Conservation (phyloP, 2,888 invertebrate genomes). For the Agrochola lota region DNA sequence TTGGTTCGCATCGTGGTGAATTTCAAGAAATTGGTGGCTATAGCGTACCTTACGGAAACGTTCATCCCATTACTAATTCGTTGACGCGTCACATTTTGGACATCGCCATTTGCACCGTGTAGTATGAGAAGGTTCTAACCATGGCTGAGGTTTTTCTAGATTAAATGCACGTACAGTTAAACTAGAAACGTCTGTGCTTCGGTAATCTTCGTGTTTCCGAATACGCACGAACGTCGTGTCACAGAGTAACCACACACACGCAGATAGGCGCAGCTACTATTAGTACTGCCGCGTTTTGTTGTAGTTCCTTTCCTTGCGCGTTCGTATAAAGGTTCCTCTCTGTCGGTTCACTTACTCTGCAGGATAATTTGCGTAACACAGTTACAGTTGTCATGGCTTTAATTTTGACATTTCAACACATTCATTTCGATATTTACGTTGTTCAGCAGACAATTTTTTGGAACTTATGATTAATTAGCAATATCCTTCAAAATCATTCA, state of each 20-base stretch:
- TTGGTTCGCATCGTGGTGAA: not conserved
- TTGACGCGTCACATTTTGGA: not conserved
- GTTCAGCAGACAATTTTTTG: too few species aligned
- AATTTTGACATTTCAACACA: too few species aligned
- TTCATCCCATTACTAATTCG: too few species aligned
- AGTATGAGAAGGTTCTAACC: not conserved
- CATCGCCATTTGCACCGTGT: not conserved
- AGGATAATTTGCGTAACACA: not conserved
- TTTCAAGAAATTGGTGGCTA: too few species aligned
- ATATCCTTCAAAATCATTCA: too few species aligned
- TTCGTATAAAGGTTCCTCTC: not conserved
- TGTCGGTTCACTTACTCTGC: not conserved
- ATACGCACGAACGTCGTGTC: not conserved
- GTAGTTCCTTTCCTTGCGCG: not conserved
- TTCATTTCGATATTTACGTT: too few species aligned
- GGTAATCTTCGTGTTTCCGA: not conserved
- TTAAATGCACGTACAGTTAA: not conserved
- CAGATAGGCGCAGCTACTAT: not conserved
- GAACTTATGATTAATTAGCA: too few species aligned
- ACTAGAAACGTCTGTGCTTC: not conserved
- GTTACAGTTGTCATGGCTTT: too few species aligned
- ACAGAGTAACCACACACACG: not conserved
- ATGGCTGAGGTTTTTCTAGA: not conserved
- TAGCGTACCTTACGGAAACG: too few species aligned
- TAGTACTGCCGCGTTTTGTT: not conserved